Conservation (phyloP, 2,113 vertebrate species). For the Ochotona princeps region DNA sequence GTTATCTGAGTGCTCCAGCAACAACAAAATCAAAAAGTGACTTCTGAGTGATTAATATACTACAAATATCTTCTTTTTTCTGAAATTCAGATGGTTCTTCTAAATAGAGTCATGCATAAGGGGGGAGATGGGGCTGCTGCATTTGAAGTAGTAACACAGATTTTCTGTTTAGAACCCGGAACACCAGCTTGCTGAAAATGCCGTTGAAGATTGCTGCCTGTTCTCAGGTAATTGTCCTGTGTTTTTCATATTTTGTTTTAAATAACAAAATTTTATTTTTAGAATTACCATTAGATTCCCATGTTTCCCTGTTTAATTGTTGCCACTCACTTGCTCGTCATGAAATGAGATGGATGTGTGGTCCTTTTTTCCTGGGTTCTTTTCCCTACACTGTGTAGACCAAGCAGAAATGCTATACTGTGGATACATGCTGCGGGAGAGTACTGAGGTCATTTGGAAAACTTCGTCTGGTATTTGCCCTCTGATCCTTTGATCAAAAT, state of each 20-base stretch:
- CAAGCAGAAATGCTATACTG: constrained; percentile 6
- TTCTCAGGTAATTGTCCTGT: constrained; percentile 17
- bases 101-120: no score
- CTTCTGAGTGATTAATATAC: no score
- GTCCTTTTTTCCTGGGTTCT: background rate
- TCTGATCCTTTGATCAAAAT: constrained; percentile 47
- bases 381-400: background rate
- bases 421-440: constrained; percentile 27
- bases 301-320: constrained; percentile 7
- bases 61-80: no score
- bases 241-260: constrained; percentile 54
- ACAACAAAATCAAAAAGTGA: no score
- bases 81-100: no score
- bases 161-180: no score
- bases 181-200: no score
- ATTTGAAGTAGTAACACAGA: no score
- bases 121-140: no score
- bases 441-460: constrained; percentile 41
- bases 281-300: constrained; percentile 8
- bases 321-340: background rate
- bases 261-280: constrained; percentile 21
- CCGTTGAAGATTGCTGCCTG: background rate
- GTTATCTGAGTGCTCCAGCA: no score
- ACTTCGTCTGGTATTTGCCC: constrained; percentile 15
- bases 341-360: background rate